Conservation (phyloP, 2,888 invertebrate species). For the Melipona bicolor region DNA sequence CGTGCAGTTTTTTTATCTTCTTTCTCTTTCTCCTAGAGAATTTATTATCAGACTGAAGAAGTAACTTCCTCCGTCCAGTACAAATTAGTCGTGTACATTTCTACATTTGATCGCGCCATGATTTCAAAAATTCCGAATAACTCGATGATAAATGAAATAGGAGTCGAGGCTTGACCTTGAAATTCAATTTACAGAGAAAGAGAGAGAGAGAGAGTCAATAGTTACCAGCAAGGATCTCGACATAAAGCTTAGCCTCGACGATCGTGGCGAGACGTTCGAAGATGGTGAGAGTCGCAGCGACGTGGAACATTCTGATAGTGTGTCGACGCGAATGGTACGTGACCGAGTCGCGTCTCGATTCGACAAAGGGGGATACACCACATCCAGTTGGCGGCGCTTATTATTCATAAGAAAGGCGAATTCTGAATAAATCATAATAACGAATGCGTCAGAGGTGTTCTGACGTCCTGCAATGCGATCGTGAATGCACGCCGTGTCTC, state of each 20-base stretch:
- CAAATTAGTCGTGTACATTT: no score
- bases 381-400: slow-evolving; percentile 47
- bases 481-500: slow-evolving; percentile 62
- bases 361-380: slow-evolving; percentile 46
- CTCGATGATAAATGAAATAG: background rate
- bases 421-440: slow-evolving; percentile 71
- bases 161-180: background rate
- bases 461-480: slow-evolving; percentile 65
- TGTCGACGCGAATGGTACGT: slow-evolving; percentile 34
- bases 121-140: background rate
- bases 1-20: background rate
- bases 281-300: background rate
- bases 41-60: no score
- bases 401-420: slow-evolving; percentile 69
- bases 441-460: slow-evolving; percentile 66
- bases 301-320: slow-evolving; percentile 1
- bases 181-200: background rate
- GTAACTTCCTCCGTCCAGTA: no score
- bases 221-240: background rate
- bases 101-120: no score
- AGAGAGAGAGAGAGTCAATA: background rate
- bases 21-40: background rate
- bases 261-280: background rate
- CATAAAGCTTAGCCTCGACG: background rate
- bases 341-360: slow-evolving; percentile 28